Conservation (phyloP, 2,888 invertebrate genomes). For the Luffia ferchaultella region DNA sequence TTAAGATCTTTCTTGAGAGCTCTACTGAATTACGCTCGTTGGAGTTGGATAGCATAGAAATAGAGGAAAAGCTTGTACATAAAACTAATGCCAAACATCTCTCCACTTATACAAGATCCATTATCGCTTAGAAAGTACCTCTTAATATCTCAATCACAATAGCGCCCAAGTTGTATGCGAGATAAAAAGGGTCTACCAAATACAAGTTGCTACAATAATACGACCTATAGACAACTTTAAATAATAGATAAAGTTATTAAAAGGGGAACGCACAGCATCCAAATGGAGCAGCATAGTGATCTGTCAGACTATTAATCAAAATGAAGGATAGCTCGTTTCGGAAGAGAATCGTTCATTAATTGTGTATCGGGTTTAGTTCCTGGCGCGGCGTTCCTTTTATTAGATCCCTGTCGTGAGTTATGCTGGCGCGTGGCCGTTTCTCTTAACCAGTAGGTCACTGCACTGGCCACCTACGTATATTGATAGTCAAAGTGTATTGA, state of each 20-base stretch:
- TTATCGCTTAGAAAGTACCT: no score
- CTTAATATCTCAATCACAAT: neutral
- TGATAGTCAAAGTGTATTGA: no score
- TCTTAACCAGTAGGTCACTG: neutral
- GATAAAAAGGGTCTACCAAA: no score
- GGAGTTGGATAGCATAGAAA: no score
- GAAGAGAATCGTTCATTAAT: slow-evolving; percentile 4
- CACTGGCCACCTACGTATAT: neutral
- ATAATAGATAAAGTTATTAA: slow-evolving; percentile 6
- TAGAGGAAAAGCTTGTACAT: no score
- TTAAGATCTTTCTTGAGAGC: no score
- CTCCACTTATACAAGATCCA: no score
- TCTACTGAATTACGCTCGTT: no score
- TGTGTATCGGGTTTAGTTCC: slow-evolving; percentile 2
- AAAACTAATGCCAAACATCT: no score
- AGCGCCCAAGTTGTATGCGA: neutral
- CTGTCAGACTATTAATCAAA: slow-evolving; percentile 5
- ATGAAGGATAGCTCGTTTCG: slow-evolving; percentile 3
- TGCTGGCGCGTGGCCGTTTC: neutral
- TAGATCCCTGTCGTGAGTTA: neutral
- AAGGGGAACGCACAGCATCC: slow-evolving; percentile 2
- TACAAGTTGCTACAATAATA: neutral
- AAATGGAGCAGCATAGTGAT: neutral
- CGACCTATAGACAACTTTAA: neutral
- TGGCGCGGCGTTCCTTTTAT: neutral